Evolutionary conservation across 2,888 invertebrate species (phyloP), one percentile per base, ranked within the genome.

Genomic region (Stramonita haemastoma): DNA sequence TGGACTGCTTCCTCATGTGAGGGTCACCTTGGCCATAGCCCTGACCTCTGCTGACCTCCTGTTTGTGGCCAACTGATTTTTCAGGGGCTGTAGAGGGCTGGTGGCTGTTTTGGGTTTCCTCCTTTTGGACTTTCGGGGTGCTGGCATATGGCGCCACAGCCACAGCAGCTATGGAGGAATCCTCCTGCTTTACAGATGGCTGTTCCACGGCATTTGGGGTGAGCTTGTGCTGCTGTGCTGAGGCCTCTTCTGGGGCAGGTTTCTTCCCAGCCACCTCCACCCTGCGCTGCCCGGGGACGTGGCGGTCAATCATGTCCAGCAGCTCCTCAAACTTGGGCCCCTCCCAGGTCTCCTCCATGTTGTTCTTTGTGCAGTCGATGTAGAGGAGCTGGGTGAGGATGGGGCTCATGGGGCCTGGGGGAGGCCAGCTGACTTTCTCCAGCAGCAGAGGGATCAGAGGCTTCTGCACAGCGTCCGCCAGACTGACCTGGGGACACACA

Each of bases 391-490:
- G 94, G 36, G 95, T 94, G 88, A 95, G 93, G 13, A 94, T 93
- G 94, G 95, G 94, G 89, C 46, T 95, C 95, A 95, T 34, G 95
- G 95, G 29, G 95, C 95, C 86, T 91, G 46, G 46, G 56, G 95
- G 96, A 95, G 95, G 95, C 29, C 93, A 91, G 90, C 93, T 93
- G 81, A 92, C 90, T 22, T 32, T 79, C 90, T 96, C 96, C 89
- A 96, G 89, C 87, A 95, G 89, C 60, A 96, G 88, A 26, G 95
- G 96, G 26, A 95, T 91, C 36, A 95, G 93, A 19, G 95, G 95
- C 88, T 95, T 95, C 92, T 95, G 94, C 19, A 95, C 85, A 5
- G 95, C 95, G 91, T 95, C 95, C 8, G 95, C 94, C 83, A 95
- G 92, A 88, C 94, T 94, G 36, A 95, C 93, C 90, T 95, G 89